Conservation (phyloP, 2,113 vertebrate species). For the Apodemus speciosus region DNA sequence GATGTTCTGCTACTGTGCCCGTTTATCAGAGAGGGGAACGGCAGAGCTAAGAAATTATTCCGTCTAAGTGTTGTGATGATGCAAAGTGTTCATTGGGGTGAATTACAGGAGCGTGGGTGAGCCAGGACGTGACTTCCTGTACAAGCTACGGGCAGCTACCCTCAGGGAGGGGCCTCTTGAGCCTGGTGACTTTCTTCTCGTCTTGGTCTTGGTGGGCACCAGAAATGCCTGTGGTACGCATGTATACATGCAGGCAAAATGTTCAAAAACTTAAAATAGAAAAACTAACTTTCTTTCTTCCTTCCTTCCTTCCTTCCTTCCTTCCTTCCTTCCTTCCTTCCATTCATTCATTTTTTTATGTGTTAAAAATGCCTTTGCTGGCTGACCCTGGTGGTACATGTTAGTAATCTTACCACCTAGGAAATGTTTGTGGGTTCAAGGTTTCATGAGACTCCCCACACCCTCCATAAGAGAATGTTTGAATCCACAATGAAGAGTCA, state of each 20-base stretch:
- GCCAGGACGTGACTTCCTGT: background rate
- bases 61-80: background rate
- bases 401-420: background rate
- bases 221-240: background rate
- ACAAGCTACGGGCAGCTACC: background rate
- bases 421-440: background rate
- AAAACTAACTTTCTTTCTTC: background rate
- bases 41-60: background rate
- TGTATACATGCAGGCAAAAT: background rate
- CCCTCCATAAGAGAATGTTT: background rate
- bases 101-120: background rate
- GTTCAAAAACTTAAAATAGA: background rate
- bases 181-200: background rate
- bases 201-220: too few species aligned
- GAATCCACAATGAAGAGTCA: background rate
- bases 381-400: background rate
- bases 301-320: background rate
- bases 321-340: background rate
- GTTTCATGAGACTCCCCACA: background rate
- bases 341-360: background rate
- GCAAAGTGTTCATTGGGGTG: background rate
- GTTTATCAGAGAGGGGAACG: background rate
- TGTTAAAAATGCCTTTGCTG: background rate
- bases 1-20: background rate
- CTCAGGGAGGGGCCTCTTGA: background rate